These are phyloP conservation scores for Tringa solitaria DNA, from an alignment of 2,113 vertebrate genomes.

Conservation along the genomic window DNA sequence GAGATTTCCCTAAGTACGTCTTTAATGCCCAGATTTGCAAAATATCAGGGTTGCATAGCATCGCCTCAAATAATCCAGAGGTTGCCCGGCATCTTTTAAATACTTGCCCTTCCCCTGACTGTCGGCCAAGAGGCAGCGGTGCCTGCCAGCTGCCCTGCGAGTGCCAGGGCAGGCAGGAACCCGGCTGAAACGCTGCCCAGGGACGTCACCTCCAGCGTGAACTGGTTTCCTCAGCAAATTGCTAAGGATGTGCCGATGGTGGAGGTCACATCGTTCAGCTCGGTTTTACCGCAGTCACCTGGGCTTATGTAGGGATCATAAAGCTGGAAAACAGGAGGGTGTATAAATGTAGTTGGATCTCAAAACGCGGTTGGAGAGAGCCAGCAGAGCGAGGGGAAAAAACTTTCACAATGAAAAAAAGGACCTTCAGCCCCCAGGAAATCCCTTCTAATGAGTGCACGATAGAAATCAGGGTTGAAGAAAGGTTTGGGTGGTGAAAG, in stretches of 20 bases:
- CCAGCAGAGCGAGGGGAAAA: not conserved
- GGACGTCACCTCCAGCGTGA: not conserved
- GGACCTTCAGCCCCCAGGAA: not conserved
- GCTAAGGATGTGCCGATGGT: not conserved
- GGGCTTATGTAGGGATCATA: not conserved
- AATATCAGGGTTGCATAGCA: not conserved
- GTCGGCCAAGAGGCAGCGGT: slow-evolving; percentile 1
- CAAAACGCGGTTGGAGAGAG: not conserved
- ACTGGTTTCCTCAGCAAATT: not conserved
- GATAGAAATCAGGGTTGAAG: not conserved
- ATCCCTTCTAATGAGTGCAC: not conserved
- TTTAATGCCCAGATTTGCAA: slow-evolving; percentile 25
- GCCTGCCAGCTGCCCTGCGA: slow-evolving; percentile 21
- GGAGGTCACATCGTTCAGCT: not conserved
- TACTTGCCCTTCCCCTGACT: not conserved
- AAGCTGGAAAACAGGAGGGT: not conserved
- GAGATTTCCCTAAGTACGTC: not conserved
- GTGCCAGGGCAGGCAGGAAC: not conserved
- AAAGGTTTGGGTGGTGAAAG: not conserved
- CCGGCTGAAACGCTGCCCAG: not conserved
- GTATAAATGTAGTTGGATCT: not conserved
- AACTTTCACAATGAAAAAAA: not conserved
- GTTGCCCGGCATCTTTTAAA: not conserved
- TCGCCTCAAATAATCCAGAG: slow-evolving; percentile 10
- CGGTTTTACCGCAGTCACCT: not conserved